Evolutionary conservation across 2,888 invertebrate species (phyloP), one percentile per base, ranked within the genome.

Genomic region (Drosophila merina): DNA sequence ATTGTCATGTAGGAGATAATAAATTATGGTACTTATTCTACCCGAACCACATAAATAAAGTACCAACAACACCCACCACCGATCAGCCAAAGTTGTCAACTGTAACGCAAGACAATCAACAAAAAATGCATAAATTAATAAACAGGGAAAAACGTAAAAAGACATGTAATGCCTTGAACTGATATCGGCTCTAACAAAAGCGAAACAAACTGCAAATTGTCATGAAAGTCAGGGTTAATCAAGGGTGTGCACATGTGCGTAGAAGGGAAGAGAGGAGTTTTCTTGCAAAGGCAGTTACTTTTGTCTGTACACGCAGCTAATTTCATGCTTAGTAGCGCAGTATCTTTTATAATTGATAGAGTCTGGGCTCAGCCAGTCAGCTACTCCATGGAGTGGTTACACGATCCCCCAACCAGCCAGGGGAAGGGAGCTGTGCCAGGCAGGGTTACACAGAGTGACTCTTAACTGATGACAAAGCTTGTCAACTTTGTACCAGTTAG

Each of bases 121-220:
- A 56, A 52, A 85, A 78, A 75, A 47, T 87, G 88, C 82, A 85
- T 82, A 87, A 87, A 85, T 83, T 83, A 85, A 85, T 83, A 85
- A 56, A 52, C 38, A 42, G 28, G 28, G 28, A 28, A 28, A 28
- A 33, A 51, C 38, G 38, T n/a, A 12, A 64, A 60, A 52, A 38
- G 47, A 9, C 54, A 47, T 20, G 59, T 74, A 59, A 68, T 52
- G 63, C 20, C 44, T 20, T 12, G 4, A 42, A 20, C 20, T 28
- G 28, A 28, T 28, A 28, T 28, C 28, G 28, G 28, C 28, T 28
- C 28, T 28, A 28, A 28, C 28, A 28, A 20, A 42, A 25, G 25
- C 9, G 52, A 47, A 26, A n/a, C 60, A 40, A 60, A 28, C 30
- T 38, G 44, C 47, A 52, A 52, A 38, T 40, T 68, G 58, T 56